Conservation (phyloP, 1,140 invertebrate species). For the Aplysia californica region DNA sequence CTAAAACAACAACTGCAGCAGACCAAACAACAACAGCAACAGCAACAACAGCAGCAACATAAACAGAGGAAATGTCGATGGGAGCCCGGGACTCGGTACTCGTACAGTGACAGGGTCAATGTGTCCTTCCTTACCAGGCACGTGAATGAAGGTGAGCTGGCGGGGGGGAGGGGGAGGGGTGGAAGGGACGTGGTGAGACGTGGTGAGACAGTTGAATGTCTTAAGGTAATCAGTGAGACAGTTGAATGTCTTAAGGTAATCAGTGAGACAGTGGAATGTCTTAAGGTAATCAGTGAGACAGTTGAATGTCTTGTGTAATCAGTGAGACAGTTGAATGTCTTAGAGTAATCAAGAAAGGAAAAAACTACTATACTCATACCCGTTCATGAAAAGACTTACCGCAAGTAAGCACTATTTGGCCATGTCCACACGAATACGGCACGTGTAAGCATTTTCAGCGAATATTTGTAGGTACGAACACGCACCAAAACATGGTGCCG, state of each 20-base stretch:
- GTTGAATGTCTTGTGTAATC: background rate
- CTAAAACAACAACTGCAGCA: background rate
- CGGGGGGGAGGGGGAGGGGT: background rate
- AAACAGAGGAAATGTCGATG: background rate
- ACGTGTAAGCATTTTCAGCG: too few species aligned
- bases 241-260: too few species aligned
- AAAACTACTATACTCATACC: background rate
- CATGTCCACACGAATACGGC: too few species aligned
- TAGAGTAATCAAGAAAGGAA: background rate
- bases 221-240: too few species aligned
- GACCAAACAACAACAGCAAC: background rate
- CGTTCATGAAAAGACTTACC: too few species aligned
- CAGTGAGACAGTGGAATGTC: background rate
- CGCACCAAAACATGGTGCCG: too few species aligned
- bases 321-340: background rate
- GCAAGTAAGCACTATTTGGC: too few species aligned
- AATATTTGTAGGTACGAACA: too few species aligned
- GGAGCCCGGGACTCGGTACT: background rate
- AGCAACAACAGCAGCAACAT: background rate
- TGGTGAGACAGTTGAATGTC: background rate
- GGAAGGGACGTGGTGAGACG: background rate
- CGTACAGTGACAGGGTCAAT: background rate
- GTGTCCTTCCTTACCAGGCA: background rate
- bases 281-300: background rate
- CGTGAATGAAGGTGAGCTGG: background rate